These are phyloP conservation scores for Arge pagana DNA, from an alignment of 2,888 invertebrate genomes.

Conservation along the genomic window DNA sequence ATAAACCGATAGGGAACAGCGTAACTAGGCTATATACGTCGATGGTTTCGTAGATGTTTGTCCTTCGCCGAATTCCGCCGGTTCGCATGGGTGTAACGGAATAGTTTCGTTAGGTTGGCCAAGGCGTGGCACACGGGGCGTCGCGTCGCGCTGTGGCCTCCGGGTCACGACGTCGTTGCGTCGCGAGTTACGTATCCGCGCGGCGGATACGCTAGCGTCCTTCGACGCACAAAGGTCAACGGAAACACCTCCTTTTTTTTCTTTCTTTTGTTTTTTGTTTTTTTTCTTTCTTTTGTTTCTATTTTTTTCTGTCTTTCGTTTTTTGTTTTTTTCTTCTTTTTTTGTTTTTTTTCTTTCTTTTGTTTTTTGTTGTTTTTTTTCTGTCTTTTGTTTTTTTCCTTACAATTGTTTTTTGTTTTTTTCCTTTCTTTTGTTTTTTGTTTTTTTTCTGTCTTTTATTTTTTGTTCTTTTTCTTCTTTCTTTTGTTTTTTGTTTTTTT, in stretches of 20 bases:
- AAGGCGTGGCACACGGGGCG: constrained; percentile 12
- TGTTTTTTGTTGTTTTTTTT: not conserved
- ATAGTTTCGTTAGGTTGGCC: constrained; percentile 8
- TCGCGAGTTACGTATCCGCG: too few relatives aligned
- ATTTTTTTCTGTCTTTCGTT: too few relatives aligned
- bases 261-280: too few relatives aligned
- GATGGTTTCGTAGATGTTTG: too few relatives aligned
- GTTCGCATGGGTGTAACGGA: not conserved
- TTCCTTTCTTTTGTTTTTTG: not conserved
- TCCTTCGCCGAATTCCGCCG: too few relatives aligned
- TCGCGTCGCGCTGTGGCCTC: constrained; percentile 3
- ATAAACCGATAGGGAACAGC: constrained; percentile 12
- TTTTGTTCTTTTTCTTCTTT: not conserved
- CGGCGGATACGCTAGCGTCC: constrained; percentile 11
- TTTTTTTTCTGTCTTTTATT: not conserved
- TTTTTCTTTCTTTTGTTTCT: too few relatives aligned
- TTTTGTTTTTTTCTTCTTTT: not conserved
- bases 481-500: constrained; percentile 1
- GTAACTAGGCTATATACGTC: too few relatives aligned
- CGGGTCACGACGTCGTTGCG: constrained; percentile 14
- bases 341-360: not conserved
- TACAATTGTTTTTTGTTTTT: not conserved
- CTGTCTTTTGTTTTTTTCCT: not conserved
- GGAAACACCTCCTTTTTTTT: too few relatives aligned
- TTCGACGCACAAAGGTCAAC: constrained; percentile 4